phyloP scores from a whole-genome alignment of 2,113 vertebrate species.

The Cettia cetti region DNA sequence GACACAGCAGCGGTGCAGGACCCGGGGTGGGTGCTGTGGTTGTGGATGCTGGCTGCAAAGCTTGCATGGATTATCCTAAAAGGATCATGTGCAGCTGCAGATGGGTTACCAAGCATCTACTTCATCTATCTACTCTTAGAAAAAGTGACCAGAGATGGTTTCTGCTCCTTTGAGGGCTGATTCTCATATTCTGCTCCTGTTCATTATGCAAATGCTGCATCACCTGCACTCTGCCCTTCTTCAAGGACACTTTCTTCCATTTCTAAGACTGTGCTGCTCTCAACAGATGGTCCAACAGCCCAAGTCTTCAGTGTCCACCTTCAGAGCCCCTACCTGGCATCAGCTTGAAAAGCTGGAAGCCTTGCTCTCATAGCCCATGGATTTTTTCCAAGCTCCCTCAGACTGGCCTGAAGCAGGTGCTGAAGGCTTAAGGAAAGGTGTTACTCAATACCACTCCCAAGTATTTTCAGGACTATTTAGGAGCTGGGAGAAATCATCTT shows the following conservation, averaged over 20 bases:
- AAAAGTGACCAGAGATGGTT: neutral
- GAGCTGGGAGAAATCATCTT: neutral
- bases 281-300: neutral
- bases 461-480: neutral
- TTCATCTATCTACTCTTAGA: neutral
- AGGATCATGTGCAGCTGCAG: neutral
- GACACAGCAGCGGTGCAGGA: neutral
- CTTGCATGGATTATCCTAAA: neutral
- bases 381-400: neutral
- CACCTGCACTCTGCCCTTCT: neutral
- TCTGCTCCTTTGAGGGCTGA: neutral
- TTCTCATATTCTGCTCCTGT: neutral
- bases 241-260: neutral
- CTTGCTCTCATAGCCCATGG: rapidly evolving
- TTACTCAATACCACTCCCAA: neutral
- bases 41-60: neutral
- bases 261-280: neutral
- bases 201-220: neutral
- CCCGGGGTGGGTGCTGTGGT: neutral
- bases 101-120: neutral
- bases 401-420: neutral
- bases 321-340: neutral
- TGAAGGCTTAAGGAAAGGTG: neutral
- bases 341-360: neutral
- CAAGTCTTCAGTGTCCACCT: neutral